These are phyloP conservation scores for Chrysochloris asiatica DNA, from an alignment of 2,113 vertebrate species.

Conservation along the genomic window DNA sequence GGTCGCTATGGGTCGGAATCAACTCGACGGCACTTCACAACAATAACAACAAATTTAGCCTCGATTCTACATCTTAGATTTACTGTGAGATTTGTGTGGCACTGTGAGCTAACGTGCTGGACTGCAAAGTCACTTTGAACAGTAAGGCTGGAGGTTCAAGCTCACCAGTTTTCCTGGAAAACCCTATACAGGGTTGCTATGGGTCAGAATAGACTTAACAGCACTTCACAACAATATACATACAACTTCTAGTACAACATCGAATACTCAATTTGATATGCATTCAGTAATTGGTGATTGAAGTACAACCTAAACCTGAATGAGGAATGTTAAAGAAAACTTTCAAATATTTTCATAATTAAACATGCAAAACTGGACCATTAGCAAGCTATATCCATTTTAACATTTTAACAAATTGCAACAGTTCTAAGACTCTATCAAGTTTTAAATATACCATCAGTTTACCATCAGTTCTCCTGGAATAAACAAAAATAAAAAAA, in stretches of 20 bases:
- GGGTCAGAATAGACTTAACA: too few relatives aligned
- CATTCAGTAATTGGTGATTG: slow-evolving; percentile 6
- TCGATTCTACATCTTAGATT: too few relatives aligned
- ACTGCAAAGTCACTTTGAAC: too few relatives aligned
- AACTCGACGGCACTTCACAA: too few relatives aligned
- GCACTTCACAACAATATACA: too few relatives aligned
- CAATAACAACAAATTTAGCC: too few relatives aligned
- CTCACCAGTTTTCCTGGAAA: not conserved
- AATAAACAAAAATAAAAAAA: not conserved
- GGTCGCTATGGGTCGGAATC: too few relatives aligned
- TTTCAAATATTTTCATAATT: slow-evolving; percentile 50
- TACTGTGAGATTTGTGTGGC: too few relatives aligned
- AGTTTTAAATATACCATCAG: slow-evolving; percentile 55
- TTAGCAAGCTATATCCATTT: not conserved
- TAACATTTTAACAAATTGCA: slow-evolving; percentile 45
- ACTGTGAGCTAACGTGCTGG: too few relatives aligned
- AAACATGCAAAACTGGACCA: slow-evolving; percentile 25
- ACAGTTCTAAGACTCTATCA: not conserved
- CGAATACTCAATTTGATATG: not conserved
- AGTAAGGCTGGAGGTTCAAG: too few relatives aligned
- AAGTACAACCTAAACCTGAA: slow-evolving; percentile 18
- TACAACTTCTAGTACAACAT: not conserved
- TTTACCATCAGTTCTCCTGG: slow-evolving; percentile 23
- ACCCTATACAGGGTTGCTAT: too few relatives aligned
- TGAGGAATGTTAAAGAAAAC: slow-evolving; percentile 5